Conservation (phyloP, 2,113 vertebrate species). For the Columba livia region DNA sequence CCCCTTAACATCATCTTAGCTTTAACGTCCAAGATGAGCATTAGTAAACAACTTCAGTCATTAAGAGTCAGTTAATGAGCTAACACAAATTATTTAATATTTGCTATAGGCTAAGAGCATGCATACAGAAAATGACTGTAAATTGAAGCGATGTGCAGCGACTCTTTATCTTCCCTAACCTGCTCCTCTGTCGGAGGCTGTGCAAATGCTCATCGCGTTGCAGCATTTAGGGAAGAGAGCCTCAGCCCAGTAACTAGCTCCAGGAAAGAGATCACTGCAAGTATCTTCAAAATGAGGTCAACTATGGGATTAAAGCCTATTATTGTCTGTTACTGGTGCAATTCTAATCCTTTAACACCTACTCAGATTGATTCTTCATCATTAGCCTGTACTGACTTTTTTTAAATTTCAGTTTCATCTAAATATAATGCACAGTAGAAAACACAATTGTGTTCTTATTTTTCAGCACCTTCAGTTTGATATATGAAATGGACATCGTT, state of each 20-base stretch:
- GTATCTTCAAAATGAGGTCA: background rate
- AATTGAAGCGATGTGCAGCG: background rate
- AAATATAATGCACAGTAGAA: background rate
- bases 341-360: background rate
- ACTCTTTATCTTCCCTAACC: background rate
- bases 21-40: background rate
- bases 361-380: background rate
- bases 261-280: background rate
- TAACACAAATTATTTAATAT: background rate
- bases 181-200: rapidly evolving
- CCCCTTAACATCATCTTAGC: background rate
- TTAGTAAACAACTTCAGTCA: background rate
- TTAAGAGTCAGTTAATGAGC: background rate
- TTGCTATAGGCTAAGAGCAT: background rate
- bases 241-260: background rate
- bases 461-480: background rate
- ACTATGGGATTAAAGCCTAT: background rate
- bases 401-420: background rate
- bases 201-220: background rate
- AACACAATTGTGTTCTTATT: background rate
- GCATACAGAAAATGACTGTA: background rate
- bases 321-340: background rate
- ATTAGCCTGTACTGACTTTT: background rate
- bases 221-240: background rate
- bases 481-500: background rate